Evolutionary conservation across 2,797 vertebrate genomes (phyloP).

Genomic region (Kryptopterus vitreolus): DNA sequence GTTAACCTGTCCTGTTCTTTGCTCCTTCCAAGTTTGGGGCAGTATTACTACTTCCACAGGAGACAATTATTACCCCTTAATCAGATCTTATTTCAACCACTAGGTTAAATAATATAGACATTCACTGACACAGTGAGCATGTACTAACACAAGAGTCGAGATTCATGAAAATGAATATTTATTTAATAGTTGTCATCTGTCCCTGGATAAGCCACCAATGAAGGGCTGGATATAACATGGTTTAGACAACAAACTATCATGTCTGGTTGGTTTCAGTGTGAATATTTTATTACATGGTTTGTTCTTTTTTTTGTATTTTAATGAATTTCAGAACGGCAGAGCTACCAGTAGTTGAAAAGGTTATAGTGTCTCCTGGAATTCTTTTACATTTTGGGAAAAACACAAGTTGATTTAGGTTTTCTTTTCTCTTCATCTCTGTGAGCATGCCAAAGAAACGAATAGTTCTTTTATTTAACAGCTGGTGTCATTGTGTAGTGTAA

Average conservation of each 20-base stretch:
- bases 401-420: not conserved
- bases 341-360: not conserved
- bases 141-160: too few relatives aligned
- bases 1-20: not conserved
- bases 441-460: not conserved
- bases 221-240: not conserved
- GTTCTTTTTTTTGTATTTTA: not conserved
- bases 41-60: not conserved
- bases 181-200: not conserved
- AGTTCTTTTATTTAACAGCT: not conserved
- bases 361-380: not conserved
- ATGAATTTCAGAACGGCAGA: not conserved
- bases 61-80: not conserved
- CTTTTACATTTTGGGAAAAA: not conserved
- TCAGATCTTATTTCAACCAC: not conserved
- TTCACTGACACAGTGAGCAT: too few relatives aligned
- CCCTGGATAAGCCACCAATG: not conserved
- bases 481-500: not conserved
- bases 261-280: not conserved
- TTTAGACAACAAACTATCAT: not conserved
- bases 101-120: not conserved
- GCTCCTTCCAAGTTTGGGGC: not conserved
- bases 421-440: not conserved
- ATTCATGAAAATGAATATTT: not conserved
- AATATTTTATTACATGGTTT: not conserved